Conservation (phyloP, 2,113 vertebrate species). For the Vidua macroura region DNA sequence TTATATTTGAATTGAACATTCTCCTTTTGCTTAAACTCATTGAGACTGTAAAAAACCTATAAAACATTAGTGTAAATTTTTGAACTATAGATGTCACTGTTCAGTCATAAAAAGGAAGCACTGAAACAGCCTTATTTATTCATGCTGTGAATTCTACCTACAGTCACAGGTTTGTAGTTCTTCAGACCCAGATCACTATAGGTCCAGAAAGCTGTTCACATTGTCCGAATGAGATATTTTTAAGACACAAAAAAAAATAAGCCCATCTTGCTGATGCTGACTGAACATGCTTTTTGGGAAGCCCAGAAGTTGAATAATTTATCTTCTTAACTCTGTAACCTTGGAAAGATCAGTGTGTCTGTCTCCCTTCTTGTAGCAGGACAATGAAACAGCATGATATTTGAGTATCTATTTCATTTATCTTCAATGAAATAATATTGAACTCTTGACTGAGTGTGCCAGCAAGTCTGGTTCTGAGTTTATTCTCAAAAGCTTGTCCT, state of each 20-base stretch:
- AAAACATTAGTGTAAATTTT: neutral
- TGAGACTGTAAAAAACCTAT: neutral
- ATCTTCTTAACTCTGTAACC: neutral
- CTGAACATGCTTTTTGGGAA: neutral
- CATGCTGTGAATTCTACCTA: neutral
- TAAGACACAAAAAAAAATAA: neutral
- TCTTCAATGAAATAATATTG: neutral
- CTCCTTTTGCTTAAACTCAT: neutral
- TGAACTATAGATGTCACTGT: constrained; percentile 62
- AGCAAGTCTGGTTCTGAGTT: constrained; percentile 7
- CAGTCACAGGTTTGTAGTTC: neutral
- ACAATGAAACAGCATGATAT: neutral
- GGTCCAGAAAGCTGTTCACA: neutral
- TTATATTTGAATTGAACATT: neutral
- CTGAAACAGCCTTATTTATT: neutral
- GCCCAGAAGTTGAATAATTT: neutral
- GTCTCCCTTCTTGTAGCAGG: neutral
- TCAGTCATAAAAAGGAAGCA: constrained; percentile 37
- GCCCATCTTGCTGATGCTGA: neutral
- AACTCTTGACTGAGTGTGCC: neutral
- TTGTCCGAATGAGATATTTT: neutral
- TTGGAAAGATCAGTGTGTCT: neutral
- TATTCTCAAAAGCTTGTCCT: constrained; percentile 17
- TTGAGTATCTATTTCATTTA: constrained; percentile 28
- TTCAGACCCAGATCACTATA: neutral